Evolutionary conservation across 1,140 invertebrate genomes (phyloP).

Genomic region (Neodiprion fabricii): DNA sequence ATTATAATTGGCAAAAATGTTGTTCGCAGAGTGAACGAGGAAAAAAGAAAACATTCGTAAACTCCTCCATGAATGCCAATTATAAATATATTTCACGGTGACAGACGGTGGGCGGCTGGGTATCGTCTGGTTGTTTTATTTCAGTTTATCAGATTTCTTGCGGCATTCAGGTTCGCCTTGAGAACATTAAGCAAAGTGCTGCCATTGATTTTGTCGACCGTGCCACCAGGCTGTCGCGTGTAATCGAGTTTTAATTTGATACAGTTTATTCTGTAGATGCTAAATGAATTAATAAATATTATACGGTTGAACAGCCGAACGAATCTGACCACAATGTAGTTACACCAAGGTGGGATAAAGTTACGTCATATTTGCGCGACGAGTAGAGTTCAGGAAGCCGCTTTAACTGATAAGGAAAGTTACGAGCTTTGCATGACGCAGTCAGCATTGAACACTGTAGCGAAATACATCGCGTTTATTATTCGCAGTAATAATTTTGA

Average conservation of each 20-base stretch:
- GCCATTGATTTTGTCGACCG: not conserved
- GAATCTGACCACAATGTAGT: not conserved
- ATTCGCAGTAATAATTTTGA: no score
- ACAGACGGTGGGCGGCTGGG: not conserved
- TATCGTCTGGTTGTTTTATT: not conserved
- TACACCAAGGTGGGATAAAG: not conserved
- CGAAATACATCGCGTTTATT: no score
- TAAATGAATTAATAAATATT: not conserved
- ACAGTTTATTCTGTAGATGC: not conserved
- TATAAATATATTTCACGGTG: constrained; percentile 5
- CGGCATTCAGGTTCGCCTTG: not conserved
- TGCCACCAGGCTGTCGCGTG: not conserved
- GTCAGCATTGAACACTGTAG: no score
- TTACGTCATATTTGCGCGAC: not conserved
- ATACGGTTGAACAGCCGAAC: not conserved
- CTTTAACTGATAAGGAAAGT: not conserved
- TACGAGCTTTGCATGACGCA: no score
- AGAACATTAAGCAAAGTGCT: constrained; percentile 2
- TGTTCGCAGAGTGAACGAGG: no score
- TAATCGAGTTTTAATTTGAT: constrained; percentile 6
- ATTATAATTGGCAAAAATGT: no score
- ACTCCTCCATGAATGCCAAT: not conserved
- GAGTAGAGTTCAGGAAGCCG: not conserved
- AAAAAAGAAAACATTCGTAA: not conserved
- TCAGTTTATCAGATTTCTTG: not conserved